Evolutionary conservation across 2,797 vertebrate species (phyloP).

Genomic region (Tympanoctomys barrerae): DNA sequence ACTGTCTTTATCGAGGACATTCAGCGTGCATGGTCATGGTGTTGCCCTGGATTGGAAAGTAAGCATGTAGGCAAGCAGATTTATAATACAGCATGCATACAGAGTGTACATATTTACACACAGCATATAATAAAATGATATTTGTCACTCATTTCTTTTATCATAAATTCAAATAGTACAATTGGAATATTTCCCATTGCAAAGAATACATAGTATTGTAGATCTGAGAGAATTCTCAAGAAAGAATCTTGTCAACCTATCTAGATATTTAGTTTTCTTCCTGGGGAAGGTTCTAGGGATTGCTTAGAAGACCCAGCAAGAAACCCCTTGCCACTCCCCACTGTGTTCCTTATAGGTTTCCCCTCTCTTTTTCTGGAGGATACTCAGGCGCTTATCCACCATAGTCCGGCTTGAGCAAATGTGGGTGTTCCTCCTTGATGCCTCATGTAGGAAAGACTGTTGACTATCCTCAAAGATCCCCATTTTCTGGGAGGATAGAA

Average conservation of each 20-base stretch:
- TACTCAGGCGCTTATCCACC: background rate
- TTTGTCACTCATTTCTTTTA: constrained; percentile 60
- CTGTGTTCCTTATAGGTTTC: background rate
- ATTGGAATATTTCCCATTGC: constrained; percentile 54
- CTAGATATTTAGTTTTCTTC: constrained; percentile 30
- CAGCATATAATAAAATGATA: constrained; percentile 38
- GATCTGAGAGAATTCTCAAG: constrained; percentile 59
- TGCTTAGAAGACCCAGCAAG: background rate
- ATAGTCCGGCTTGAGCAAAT: background rate
- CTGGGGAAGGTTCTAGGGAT: background rate
- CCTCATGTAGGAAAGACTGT: background rate
- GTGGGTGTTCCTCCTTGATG: background rate
- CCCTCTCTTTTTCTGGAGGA: background rate
- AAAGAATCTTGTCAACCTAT: background rate
- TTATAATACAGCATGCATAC: background rate
- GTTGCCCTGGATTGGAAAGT: constrained; percentile 31
- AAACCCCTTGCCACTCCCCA: background rate
- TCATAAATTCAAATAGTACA: constrained; percentile 54
- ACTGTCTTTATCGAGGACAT: constrained; percentile 66
- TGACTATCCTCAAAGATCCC: background rate
- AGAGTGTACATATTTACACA: background rate
- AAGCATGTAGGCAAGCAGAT: constrained; percentile 32
- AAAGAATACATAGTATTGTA: constrained; percentile 46
- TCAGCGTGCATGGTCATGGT: constrained; percentile 66
- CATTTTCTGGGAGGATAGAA: background rate